Conservation (phyloP, 2,888 invertebrate genomes). For the Fragum whitleyi region DNA sequence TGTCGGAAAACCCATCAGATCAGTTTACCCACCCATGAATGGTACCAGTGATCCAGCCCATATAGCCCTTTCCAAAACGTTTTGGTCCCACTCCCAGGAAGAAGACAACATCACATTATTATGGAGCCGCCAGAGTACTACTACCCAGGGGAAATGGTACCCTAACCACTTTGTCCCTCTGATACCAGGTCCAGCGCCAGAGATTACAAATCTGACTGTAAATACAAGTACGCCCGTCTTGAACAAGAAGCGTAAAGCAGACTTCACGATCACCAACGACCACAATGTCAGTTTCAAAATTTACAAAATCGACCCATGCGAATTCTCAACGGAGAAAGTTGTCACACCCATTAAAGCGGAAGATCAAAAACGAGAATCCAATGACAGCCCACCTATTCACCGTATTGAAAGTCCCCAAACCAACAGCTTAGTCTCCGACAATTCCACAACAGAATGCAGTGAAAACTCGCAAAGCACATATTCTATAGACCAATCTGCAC, state of each 20-base stretch:
- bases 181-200: not conserved
- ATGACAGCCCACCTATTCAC: no score
- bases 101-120: not conserved
- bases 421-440: no score
- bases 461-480: not conserved
- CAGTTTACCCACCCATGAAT: not conserved
- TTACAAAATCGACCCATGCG: not conserved
- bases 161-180: not conserved
- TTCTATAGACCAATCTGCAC: no score
- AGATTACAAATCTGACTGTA: no score
- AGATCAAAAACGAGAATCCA: no score
- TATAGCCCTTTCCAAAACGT: not conserved
- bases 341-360: no score
- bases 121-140: not conserved
- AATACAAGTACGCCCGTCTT: no score
- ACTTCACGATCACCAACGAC: no score
- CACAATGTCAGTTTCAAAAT: not conserved
- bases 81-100: not conserved
- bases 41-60: not conserved
- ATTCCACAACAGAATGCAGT: not conserved
- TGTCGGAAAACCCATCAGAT: not conserved
- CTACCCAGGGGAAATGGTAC: not conserved
- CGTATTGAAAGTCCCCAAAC: no score
- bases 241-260: no score
- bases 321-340: not conserved